Base-by-base conservation (phyloP, 2,888 invertebrate species). In the Spisula solida region DNA sequence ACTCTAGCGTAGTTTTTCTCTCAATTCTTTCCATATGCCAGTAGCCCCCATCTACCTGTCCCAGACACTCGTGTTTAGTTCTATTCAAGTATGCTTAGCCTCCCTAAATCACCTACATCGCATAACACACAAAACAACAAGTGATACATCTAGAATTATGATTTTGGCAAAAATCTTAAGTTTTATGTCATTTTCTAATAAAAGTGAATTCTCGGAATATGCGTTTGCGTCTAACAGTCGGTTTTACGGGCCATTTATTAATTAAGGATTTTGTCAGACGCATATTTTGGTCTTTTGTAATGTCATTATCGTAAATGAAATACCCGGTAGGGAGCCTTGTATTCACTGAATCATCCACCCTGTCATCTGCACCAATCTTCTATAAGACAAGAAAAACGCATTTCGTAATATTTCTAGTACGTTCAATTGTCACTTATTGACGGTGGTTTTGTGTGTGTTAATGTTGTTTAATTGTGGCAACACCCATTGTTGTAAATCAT, bases 181-280 rank as follows among this genome's bases (percentile, higher is more conserved):
- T 75, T 75, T 75, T 75, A 75, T 75, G 34, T 34, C 75, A 75
- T 31, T 75, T 75, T 75, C 75, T 75, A 75, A 75, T 75, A 75
- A 75, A 75, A 75, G 16, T 75, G 34, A 75, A 75, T 75, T 75
- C 75, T 75, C 75, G 16, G 75, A 75, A 34, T 34, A 75, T 75
- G 31, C 1, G 10, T 31, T 75, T 31, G 18, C 34, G 34, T 31
- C 29, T 18, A 34, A 12, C 31, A 34, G 75, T 34, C 25, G 16
- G 29, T 75, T 75, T 75, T 31, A 75, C 75, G 75, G 75, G 31
- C 75, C 75, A 75, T 75, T 70, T 75, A 34, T 75, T 31, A 75
- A 75, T 75, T 75, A 75, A 16, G 34, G 31, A 75, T 75, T 31
- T 34, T 75, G 75, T 75, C 75, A 75, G 75, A 34, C 29, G 34